phyloP scores from a whole-genome alignment of 2,888 invertebrate species.

The Lomographa bimaculata region DNA sequence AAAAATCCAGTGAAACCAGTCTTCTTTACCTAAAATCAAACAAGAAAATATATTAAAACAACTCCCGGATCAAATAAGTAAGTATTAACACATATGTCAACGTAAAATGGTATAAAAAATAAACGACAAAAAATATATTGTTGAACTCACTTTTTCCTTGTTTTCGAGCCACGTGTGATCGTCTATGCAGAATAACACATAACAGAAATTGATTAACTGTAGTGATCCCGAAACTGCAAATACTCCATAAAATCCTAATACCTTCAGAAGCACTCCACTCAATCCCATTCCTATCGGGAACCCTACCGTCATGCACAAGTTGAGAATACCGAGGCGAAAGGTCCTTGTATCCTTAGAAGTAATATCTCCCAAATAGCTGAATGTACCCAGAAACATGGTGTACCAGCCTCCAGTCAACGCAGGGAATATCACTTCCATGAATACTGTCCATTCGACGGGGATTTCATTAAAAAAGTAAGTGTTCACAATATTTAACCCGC shows the following conservation, averaged over 20 bases:
- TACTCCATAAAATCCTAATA: conserved; percentile 81
- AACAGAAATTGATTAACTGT: conserved; percentile 70
- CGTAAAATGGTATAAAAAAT: too few relatives aligned
- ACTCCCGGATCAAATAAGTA: too few relatives aligned
- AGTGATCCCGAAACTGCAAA: conserved; percentile 67
- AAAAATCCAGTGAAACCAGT: conserved; percentile 56
- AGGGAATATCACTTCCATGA: conserved; percentile 80
- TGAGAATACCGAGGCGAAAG: conserved; percentile 82
- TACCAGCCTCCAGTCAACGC: conserved; percentile 83
- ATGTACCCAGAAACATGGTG: conserved; percentile 82
- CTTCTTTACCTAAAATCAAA: conserved; percentile 52
- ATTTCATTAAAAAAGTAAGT: conserved; percentile 82
- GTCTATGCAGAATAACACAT: conserved; percentile 67
- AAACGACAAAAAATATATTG: too few relatives aligned
- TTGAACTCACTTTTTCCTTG: conserved; percentile 58
- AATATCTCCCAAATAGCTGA: conserved; percentile 85
- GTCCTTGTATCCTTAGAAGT: conserved; percentile 83
- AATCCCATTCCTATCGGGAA: conserved; percentile 74
- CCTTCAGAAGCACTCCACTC: conserved; percentile 65
- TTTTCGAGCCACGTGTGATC: conserved; percentile 72
- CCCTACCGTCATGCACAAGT: conserved; percentile 75
- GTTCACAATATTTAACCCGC: conserved; percentile 75
- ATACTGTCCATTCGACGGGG: conserved; percentile 77
- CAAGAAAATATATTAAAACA: background rate
- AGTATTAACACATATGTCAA: too few relatives aligned